phyloP scores from a whole-genome alignment of 2,797 vertebrate genomes.

The Leptatherina wallacei region DNA sequence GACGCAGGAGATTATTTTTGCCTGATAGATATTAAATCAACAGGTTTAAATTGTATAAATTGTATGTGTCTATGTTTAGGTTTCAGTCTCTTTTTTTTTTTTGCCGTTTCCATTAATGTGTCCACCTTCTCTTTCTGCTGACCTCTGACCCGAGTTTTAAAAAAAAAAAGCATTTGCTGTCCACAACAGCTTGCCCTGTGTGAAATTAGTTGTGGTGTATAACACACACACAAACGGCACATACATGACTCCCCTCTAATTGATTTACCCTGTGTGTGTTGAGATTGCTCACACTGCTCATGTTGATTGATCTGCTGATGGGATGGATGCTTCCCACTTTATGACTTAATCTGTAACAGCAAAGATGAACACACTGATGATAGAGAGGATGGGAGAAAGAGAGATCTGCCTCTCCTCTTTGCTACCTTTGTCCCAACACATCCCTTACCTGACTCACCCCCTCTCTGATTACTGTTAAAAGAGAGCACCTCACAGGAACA shows the following conservation, averaged over 20 bases:
- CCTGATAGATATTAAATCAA: background rate
- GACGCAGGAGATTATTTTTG: background rate
- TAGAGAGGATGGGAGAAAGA: conserved; percentile 33
- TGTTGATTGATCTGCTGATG: conserved; percentile 67
- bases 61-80: background rate
- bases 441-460: conserved; percentile 50
- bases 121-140: background rate
- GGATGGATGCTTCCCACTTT: conserved; percentile 63
- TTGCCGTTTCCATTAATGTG: background rate
- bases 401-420: conserved; percentile 27
- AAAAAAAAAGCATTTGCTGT: conserved; percentile 13
- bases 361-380: conserved; percentile 31
- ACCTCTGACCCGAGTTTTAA: background rate
- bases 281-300: conserved; percentile 21
- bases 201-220: conserved; percentile 23
- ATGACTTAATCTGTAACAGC: conserved; percentile 67
- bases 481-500: conserved; percentile 55
- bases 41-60: background rate
- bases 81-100: background rate
- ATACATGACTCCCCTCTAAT: conserved; percentile 44
- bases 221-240: conserved; percentile 19
- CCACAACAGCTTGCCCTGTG: background rate
- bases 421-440: conserved; percentile 34
- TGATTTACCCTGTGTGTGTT: conserved; percentile 50
- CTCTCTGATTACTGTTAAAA: conserved; percentile 68